Evolutionary conservation across 2,888 invertebrate species (phyloP).

Genomic region (Macaria notata): DNA sequence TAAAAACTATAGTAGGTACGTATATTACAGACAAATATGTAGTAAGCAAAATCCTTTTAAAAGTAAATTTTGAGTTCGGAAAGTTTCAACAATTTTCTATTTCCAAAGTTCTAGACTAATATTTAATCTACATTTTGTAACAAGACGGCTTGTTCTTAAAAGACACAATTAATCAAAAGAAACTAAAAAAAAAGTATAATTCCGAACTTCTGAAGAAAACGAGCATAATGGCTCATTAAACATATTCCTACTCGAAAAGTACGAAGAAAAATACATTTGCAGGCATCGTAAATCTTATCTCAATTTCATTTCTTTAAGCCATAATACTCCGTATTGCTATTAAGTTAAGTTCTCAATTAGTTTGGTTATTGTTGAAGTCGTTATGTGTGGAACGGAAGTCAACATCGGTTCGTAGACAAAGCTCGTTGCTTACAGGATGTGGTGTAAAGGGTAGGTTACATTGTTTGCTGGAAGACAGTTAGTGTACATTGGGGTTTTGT

Average conservation of each 20-base stretch:
- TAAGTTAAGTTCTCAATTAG: slow-evolving; percentile 33
- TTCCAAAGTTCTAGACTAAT: no score
- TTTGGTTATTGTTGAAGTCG: slow-evolving; percentile 11
- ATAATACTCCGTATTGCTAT: slow-evolving; percentile 35
- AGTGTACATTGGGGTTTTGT: no score
- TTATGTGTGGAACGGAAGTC: slow-evolving; percentile 24
- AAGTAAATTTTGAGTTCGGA: no score
- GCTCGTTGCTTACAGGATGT: slow-evolving; percentile 52
- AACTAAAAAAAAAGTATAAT: no score
- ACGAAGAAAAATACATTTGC: slow-evolving; percentile 56
- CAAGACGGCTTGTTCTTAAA: no score
- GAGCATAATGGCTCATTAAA: slow-evolving; percentile 58
- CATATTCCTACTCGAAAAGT: slow-evolving; percentile 38
- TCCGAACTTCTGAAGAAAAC: slow-evolving; percentile 16
- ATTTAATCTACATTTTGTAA: no score
- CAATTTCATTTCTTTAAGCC: slow-evolving; percentile 11
- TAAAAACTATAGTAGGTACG: no score
- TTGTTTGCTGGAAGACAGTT: background rate
- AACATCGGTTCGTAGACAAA: slow-evolving; percentile 44
- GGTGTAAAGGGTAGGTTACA: slow-evolving; percentile 23
- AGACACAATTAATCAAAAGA: no score
- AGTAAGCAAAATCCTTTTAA: no score
- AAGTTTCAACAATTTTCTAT: no score
- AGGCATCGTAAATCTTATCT: slow-evolving; percentile 63
- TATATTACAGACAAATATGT: no score